Evolutionary conservation across 2,113 vertebrate species (phyloP), one percentile per base, ranked within the genome.

Genomic region (Brachypteracias leptosomus): DNA sequence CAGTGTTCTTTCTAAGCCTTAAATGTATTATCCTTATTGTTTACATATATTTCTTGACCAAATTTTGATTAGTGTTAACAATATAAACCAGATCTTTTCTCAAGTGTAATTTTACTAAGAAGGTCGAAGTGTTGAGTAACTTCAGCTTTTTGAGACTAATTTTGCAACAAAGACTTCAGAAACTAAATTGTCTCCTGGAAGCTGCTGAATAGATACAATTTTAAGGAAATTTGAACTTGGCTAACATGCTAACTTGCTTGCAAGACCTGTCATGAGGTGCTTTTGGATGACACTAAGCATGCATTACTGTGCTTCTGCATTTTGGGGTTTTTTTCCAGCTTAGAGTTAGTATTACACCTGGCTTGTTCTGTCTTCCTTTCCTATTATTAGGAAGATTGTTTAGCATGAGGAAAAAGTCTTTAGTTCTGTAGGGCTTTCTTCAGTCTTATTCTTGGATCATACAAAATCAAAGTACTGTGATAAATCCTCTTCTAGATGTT

Each of bases 1-100:
- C 98, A 97, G 98, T 98, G 97, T 98, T 99, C 98, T 99, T 98
- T 98, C 98, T 98, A 98, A 97, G 98, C 98, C 98, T 98, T 98
- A 95, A 95, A 19, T 90, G 74, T 96, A 94, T 90, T 95, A 72
- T 96, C 85, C 52, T 93, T 96, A 93, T 94, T 97, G 97, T 98
- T 98, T 98, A 98, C 97, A 97, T 97, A 38, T 67, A 90, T 94
- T 97, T 98, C 95, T 96, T 96, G 96, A 97, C 97, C 97, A 98
- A 98, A 96, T 95, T 97, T 97, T 91, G 70, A 88, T 97, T 98
- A 97, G 89, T 77, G 49, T 95, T 97, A 93, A 95, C 66, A 62
- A 14, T 68, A 65, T 66, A 81, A 90, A 75, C 57, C 85, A 52
- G 85, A 47, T 90, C 21, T 88, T 84, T 90, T 84, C 85, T 91